Conservation (phyloP, 2,797 vertebrate genomes). For the Chaetodon trifasciatus region DNA sequence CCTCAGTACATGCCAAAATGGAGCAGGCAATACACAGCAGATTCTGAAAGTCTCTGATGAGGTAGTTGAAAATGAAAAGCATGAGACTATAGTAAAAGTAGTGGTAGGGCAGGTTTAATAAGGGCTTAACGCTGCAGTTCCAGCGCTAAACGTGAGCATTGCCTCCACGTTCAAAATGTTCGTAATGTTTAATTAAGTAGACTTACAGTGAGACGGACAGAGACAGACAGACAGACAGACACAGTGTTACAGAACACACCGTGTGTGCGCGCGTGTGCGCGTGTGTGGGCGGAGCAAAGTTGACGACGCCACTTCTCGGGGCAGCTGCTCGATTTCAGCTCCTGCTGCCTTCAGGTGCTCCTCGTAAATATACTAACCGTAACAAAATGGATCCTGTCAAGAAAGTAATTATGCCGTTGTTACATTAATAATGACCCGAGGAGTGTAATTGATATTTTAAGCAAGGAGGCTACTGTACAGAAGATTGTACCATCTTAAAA, state of each 20-base stretch:
- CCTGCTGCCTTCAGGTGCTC: constrained; percentile 63
- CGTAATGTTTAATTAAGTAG: constrained; percentile 13
- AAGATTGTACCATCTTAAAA: background rate
- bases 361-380: constrained; percentile 20
- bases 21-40: background rate
- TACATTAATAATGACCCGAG: background rate
- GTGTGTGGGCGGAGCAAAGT: constrained; percentile 62
- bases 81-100: background rate
- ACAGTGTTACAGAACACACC: background rate
- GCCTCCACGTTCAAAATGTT: constrained; percentile 6
- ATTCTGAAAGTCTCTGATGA: background rate
- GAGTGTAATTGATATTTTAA: background rate
- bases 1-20: background rate
- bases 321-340: constrained; percentile 81
- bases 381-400: constrained; percentile 13
- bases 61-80: background rate
- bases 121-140: background rate
- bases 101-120: background rate
- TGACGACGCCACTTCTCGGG: constrained; percentile 55
- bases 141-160: background rate
- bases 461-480: background rate
- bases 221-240: background rate
- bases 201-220: background rate
- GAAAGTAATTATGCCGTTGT: background rate
- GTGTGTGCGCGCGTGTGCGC: background rate